phyloP scores from a whole-genome alignment of 2,113 vertebrate species.

The Eptesicus fuscus region DNA sequence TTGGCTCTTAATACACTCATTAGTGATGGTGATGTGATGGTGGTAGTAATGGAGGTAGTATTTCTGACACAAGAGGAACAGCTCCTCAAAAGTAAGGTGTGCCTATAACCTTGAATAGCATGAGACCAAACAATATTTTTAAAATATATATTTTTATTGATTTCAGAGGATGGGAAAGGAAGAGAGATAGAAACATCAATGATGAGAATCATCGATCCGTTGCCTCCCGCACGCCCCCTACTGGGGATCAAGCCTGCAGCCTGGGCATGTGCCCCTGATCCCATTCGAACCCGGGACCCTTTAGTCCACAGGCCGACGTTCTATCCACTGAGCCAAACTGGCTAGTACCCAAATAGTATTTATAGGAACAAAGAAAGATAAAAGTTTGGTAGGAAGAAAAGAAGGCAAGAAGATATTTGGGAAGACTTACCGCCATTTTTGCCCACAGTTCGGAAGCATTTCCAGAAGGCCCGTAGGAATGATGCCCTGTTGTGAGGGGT shows the following conservation, averaged over 20 bases:
- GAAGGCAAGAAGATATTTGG: not conserved
- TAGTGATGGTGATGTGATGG: not conserved
- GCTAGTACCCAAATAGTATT: not conserved
- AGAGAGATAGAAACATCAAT: no score
- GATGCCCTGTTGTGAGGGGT: constrained; percentile 94
- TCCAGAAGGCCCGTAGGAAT: constrained; percentile 96
- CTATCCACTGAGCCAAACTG: no score
- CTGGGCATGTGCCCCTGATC: no score
- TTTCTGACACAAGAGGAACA: not conserved
- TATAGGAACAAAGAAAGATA: constrained; percentile 2
- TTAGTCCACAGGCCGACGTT: no score
- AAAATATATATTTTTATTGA: no score
- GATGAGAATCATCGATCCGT: no score
- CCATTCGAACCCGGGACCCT: no score
- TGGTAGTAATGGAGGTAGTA: not conserved
- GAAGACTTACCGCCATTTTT: constrained; percentile 92
- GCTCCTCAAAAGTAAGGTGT: not conserved
- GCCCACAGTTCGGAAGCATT: constrained; percentile 94
- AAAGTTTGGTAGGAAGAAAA: not conserved
- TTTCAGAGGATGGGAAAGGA: no score
- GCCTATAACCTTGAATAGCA: not conserved
- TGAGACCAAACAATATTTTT: no score
- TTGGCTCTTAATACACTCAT: not conserved
- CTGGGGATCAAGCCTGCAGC: no score
- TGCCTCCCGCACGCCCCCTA: no score